phyloP scores from a whole-genome alignment of 2,797 vertebrate genomes.

The Phoxinus dragarum region DNA sequence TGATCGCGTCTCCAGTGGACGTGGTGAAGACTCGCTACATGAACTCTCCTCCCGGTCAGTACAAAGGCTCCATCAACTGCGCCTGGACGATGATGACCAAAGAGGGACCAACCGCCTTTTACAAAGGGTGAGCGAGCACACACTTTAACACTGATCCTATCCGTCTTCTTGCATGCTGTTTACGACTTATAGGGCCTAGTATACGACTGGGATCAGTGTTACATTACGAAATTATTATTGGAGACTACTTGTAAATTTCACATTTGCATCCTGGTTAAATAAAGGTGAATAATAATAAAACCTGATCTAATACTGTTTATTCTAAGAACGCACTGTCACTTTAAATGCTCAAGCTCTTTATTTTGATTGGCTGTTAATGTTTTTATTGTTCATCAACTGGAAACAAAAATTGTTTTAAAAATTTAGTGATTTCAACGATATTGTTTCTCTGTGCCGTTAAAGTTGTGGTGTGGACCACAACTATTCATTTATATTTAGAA shows the following conservation, averaged over 20 bases:
- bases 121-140: constrained; percentile 83
- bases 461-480: background rate
- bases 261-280: background rate
- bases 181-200: background rate
- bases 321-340: background rate
- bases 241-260: background rate
- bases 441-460: background rate
- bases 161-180: background rate
- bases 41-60: constrained; percentile 88
- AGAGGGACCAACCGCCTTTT: constrained; percentile 87
- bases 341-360: background rate
- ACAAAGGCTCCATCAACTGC: constrained; percentile 82
- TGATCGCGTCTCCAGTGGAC: constrained; percentile 88
- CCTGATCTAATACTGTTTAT: background rate
- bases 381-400: background rate
- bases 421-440: background rate
- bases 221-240: background rate
- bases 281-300: background rate
- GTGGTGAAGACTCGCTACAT: constrained; percentile 92
- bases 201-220: background rate
- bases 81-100: constrained; percentile 85
- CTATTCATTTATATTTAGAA: background rate
- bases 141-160: background rate
- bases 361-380: background rate
- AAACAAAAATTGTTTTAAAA: background rate